These are phyloP conservation scores for Plotosus lineatus DNA, from an alignment of 2,113 vertebrate species.

Conservation along the genomic window DNA sequence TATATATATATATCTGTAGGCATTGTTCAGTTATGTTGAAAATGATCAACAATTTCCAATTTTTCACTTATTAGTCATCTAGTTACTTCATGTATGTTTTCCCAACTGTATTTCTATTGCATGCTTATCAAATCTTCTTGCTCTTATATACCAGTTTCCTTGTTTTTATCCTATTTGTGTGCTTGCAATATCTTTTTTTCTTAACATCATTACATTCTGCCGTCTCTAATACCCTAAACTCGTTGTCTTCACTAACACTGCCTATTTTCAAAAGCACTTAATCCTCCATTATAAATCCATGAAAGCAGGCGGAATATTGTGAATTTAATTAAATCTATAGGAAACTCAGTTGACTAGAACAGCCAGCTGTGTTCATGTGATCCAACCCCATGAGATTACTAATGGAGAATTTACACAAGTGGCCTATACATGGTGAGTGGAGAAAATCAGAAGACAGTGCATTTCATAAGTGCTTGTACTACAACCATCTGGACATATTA, in stretches of 20 bases:
- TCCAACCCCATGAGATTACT: conserved; percentile 48
- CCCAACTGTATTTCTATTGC: not conserved
- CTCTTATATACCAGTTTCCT: not conserved
- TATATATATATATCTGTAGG: no score
- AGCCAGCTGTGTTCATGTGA: conserved; percentile 50
- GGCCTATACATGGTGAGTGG: not conserved
- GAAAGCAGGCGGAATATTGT: conserved; percentile 61
- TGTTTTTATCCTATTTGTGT: not conserved
- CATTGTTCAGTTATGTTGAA: no score
- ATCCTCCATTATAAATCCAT: conserved; percentile 65
- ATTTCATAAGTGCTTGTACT: not conserved
- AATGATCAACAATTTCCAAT: no score
- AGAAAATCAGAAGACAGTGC: not conserved
- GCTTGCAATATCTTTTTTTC: conserved; percentile 17
- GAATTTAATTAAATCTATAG: conserved; percentile 70
- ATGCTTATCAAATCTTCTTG: not conserved
- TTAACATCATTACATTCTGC: not conserved
- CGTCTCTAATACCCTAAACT: not conserved
- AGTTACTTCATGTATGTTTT: not conserved
- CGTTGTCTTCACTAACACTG: conserved; percentile 54
- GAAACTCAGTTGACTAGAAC: conserved; percentile 61
- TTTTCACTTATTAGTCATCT: no score
- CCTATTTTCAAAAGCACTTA: conserved; percentile 52
- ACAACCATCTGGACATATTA: not conserved
- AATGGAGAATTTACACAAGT: conserved; percentile 46